phyloP scores from a whole-genome alignment of 23 tunicate species.

The Ciona savignyi region DNA sequence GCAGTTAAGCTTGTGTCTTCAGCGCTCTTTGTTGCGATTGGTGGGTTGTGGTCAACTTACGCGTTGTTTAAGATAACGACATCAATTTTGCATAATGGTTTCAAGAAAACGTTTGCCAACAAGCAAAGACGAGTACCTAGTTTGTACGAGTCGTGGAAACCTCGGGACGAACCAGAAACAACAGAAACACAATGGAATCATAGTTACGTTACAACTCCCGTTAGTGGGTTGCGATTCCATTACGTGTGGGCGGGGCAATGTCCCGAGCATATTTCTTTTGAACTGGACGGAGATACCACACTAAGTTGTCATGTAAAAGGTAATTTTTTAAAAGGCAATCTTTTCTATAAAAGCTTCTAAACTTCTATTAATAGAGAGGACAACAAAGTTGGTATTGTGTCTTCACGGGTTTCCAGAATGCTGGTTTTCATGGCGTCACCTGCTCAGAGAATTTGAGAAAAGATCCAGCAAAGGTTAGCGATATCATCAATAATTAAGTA shows the following conservation, averaged over 20 bases:
- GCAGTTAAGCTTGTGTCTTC: neutral
- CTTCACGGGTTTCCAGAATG: conserved; percentile 72
- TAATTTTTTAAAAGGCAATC: neutral
- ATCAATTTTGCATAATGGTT: neutral
- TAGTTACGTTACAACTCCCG: conserved; percentile 25
- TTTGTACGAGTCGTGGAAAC: conserved; percentile 16
- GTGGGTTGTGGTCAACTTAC: neutral
- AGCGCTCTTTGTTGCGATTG: neutral
- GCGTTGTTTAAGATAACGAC: neutral
- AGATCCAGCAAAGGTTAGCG: conserved; percentile 9
- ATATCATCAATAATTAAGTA: too few species aligned
- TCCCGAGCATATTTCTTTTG: conserved; percentile 21
- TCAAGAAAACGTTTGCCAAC: conserved; percentile 6
- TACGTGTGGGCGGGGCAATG: conserved; percentile 33
- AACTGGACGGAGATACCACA: conserved; percentile 34
- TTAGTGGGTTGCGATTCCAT: conserved; percentile 29
- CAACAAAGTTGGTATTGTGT: conserved; percentile 34
- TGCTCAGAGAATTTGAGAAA: conserved; percentile 27
- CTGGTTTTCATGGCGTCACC: conserved; percentile 58
- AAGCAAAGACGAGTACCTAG: neutral
- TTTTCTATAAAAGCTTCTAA: too few species aligned
- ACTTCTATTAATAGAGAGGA: too few species aligned
- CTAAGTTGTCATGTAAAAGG: neutral
- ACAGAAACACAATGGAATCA: conserved; percentile 37
- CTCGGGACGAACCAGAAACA: neutral